These are phyloP conservation scores for Conchocele bisecta DNA, from an alignment of 2,888 invertebrate genomes.

Conservation along the genomic window DNA sequence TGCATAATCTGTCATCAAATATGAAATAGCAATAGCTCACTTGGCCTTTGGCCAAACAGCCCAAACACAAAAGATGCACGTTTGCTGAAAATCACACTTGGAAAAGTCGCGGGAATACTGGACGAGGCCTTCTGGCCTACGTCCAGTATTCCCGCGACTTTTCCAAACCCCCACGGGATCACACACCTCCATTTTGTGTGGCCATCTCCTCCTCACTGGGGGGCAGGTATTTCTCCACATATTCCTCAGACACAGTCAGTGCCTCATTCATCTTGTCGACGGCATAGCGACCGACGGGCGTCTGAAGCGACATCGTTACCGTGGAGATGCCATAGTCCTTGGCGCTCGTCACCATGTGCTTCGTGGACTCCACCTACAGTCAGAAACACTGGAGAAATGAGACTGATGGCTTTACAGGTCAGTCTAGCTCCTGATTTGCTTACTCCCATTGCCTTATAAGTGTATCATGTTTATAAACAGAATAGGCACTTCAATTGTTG, in stretches of 20 bases:
- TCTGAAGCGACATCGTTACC: slow-evolving; percentile 66
- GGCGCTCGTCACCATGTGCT: slow-evolving; percentile 46
- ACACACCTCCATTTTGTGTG: slow-evolving; percentile 48
- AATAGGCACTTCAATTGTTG: too few relatives aligned
- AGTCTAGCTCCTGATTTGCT: background rate
- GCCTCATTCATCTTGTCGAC: slow-evolving; percentile 87
- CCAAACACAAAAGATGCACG: too few relatives aligned
- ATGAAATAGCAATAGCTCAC: too few relatives aligned
- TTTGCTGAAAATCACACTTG: too few relatives aligned
- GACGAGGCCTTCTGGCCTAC: too few relatives aligned
- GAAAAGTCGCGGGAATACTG: too few relatives aligned
- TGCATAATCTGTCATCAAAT: too few relatives aligned
- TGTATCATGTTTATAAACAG: too few relatives aligned
- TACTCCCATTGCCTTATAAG: background rate
- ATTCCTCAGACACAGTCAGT: slow-evolving; percentile 88
- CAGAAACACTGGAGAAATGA: background rate
- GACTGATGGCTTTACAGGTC: background rate
- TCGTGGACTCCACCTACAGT: slow-evolving; percentile 47
- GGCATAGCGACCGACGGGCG: slow-evolving; percentile 69
- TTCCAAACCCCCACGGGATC: too few relatives aligned
- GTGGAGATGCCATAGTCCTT: slow-evolving; percentile 66
- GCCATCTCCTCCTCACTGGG: slow-evolving; percentile 51
- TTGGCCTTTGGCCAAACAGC: too few relatives aligned
- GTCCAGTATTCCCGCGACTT: too few relatives aligned
- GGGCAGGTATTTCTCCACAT: slow-evolving; percentile 90